Conservation (phyloP, 2,113 vertebrate genomes). For the Diphyllodes magnificus region DNA sequence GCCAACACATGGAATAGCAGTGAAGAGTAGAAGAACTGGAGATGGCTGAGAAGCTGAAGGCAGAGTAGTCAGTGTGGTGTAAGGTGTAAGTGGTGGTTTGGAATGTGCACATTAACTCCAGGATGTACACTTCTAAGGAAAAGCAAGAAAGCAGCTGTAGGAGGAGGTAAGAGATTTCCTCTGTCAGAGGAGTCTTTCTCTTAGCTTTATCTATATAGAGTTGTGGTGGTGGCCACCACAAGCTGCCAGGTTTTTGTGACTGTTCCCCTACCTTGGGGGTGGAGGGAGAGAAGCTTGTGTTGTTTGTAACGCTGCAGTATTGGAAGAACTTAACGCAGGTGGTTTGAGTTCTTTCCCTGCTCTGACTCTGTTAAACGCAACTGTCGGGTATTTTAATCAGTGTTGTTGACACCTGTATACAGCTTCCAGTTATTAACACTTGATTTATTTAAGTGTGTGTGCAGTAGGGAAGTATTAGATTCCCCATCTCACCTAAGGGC, state of each 20-base stretch:
- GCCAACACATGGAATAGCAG: not conserved
- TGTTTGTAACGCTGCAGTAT: fast-evolving
- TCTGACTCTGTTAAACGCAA: not conserved
- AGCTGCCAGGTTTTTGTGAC: not conserved
- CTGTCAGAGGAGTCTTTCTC: not conserved
- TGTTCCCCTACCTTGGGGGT: fast-evolving
- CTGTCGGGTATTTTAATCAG: not conserved
- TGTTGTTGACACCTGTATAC: not conserved
- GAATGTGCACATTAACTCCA: not conserved
- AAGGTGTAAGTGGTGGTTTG: not conserved
- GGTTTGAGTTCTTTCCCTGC: not conserved
- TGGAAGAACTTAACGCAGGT: not conserved
- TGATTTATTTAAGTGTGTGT: not conserved
- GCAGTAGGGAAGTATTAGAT: not conserved
- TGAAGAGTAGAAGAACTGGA: not conserved
- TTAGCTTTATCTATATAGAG: not conserved
- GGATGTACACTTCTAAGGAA: not conserved
- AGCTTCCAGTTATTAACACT: not conserved
- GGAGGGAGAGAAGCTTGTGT: not conserved
- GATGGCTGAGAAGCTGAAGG: not conserved
- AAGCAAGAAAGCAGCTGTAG: not conserved
- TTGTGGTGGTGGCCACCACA: not conserved
- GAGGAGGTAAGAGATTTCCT: not conserved
- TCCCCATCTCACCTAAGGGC: not conserved
- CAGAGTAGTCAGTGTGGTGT: not conserved